Evolutionary conservation across 1,140 invertebrate species (phyloP).

Genomic region (Drosophila paulistorum): DNA sequence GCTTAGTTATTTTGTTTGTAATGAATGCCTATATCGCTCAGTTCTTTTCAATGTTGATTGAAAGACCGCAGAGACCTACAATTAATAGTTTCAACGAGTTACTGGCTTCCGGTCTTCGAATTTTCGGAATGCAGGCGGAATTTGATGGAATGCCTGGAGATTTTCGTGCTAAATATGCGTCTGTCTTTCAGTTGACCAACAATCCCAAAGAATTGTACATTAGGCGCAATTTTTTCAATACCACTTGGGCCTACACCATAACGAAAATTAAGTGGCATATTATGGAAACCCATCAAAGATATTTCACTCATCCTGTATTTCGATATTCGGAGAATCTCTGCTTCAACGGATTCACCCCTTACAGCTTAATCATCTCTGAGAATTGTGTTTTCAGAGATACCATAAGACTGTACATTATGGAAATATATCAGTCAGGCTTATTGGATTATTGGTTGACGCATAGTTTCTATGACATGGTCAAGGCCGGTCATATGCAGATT

Average conservation of each 20-base stretch:
- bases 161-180: slow-evolving; percentile 59
- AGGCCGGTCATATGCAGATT: slow-evolving; percentile 46
- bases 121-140: slow-evolving; percentile 43
- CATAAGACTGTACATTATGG: slow-evolving; percentile 27
- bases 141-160: slow-evolving; percentile 34
- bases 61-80: background rate
- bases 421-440: slow-evolving; percentile 34
- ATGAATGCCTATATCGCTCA: slow-evolving; percentile 43
- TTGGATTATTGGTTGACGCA: slow-evolving; percentile 34
- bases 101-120: slow-evolving; percentile 43
- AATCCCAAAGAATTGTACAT: slow-evolving; percentile 30
- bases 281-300: slow-evolving; percentile 38
- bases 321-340: slow-evolving; percentile 43
- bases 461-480: slow-evolving; percentile 60
- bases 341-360: background rate
- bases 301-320: slow-evolving; percentile 55
- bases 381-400: slow-evolving; percentile 43
- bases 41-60: slow-evolving; percentile 35
- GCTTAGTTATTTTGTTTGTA: slow-evolving; percentile 16
- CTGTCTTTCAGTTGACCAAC: slow-evolving; percentile 43
- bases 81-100: slow-evolving; percentile 57
- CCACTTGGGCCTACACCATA: slow-evolving; percentile 62
- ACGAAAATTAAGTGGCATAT: slow-evolving; percentile 48
- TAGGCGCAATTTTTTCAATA: slow-evolving; percentile 51
- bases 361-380: slow-evolving; percentile 35